Conservation (phyloP, 2,888 invertebrate genomes). For the Caenorhabditis sinica region DNA sequence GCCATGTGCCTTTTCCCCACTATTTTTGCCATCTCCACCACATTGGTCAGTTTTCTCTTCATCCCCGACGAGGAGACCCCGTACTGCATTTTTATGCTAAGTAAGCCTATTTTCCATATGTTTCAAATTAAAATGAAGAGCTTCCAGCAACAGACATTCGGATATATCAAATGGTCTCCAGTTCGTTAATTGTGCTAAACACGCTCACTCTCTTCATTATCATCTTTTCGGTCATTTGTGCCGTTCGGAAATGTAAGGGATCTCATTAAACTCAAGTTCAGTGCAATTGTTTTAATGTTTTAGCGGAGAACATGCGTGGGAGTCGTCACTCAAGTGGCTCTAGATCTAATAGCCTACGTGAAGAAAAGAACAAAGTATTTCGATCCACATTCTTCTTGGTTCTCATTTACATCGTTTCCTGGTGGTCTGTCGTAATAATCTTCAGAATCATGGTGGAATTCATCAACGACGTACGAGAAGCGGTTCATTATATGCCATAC, state of each 20-base stretch:
- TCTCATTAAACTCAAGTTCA: neutral
- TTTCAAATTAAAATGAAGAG: constrained; percentile 5
- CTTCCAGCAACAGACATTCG: constrained; percentile 55
- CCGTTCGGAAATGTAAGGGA: constrained; percentile 53
- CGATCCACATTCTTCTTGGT: constrained; percentile 61
- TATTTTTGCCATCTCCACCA: constrained; percentile 37
- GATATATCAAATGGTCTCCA: constrained; percentile 54
- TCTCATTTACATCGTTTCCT: constrained; percentile 53
- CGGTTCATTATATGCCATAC: constrained; percentile 47
- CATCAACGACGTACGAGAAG: constrained; percentile 12
- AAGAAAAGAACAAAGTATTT: constrained; percentile 62
- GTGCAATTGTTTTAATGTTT: neutral
- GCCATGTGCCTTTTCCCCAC: constrained; percentile 52
- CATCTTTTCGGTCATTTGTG: constrained; percentile 39
- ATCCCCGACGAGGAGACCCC: constrained; percentile 59
- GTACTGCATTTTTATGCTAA: constrained; percentile 61
- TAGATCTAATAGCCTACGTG: constrained; percentile 33
- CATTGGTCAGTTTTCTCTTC: constrained; percentile 38
- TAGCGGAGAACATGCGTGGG: constrained; percentile 55
- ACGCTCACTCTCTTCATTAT: constrained; percentile 48
- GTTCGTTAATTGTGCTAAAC: constrained; percentile 41
- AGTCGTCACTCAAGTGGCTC: constrained; percentile 58
- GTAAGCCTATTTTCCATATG: constrained; percentile 37
- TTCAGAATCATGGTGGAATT: constrained; percentile 43
- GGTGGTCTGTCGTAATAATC: constrained; percentile 36